Percentiles rank a stretch among this genome's conserved stretches.
Evolutionary conservation across 1,140 invertebrate species (phyloP).

Genomic region (Latrodectus geometricus): DNA sequence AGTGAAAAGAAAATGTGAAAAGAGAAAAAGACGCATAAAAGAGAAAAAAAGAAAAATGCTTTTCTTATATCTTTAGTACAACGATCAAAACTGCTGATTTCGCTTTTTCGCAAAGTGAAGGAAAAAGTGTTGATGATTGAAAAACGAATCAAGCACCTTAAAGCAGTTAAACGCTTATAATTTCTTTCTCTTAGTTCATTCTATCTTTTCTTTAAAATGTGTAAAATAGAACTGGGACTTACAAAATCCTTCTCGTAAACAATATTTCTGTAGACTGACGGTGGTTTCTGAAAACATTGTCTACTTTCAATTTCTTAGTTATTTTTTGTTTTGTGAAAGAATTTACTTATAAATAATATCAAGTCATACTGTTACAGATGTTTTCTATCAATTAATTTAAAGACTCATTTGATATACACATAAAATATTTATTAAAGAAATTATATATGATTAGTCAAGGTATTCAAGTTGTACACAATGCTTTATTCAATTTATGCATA

Average conservation of each 20-base stretch:
- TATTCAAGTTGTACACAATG: too few relatives aligned
- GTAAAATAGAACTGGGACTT: slow-evolving; percentile 15
- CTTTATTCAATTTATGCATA: too few relatives aligned
- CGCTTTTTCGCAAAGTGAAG: slow-evolving; percentile 12
- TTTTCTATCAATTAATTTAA: too few relatives aligned
- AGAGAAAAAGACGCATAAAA: background rate
- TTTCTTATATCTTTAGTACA: slow-evolving; percentile 12
- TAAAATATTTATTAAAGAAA: too few relatives aligned
- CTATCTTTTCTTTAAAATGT: background rate
- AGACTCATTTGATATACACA: too few relatives aligned
- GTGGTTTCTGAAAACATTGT: slow-evolving; percentile 8
- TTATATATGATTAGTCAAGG: too few relatives aligned
- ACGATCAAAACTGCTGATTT: slow-evolving; percentile 53
- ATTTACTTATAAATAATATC: too few relatives aligned
- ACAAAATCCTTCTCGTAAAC: slow-evolving; percentile 20
- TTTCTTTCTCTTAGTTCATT: background rate
- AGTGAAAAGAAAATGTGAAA: slow-evolving; percentile 22
- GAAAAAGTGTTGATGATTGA: slow-evolving; percentile 30
- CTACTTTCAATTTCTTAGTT: background rate
- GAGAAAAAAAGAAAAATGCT: slow-evolving; percentile 6
- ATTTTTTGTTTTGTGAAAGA: too few relatives aligned
- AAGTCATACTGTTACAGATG: too few relatives aligned
- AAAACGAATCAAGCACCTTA: slow-evolving; percentile 48
- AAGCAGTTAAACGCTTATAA: background rate
- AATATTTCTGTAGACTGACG: slow-evolving; percentile 12